Evolutionary conservation across 2,888 invertebrate species (phyloP).

Genomic region (Acanthoscelides obtectus): DNA sequence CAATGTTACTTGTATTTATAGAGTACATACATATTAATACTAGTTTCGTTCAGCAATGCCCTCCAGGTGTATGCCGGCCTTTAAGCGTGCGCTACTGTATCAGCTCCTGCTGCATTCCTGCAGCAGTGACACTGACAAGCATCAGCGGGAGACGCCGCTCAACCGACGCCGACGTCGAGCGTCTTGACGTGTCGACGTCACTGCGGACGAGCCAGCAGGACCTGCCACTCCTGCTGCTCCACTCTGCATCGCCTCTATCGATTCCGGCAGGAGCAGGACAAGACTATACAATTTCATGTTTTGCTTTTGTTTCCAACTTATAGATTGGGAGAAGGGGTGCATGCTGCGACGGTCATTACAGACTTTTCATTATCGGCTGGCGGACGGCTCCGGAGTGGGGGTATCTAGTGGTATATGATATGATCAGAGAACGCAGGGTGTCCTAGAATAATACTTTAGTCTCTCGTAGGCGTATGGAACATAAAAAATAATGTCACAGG

Average conservation of each 20-base stretch:
- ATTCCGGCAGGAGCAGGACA: background rate
- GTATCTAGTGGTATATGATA: no score
- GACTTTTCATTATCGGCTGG: background rate
- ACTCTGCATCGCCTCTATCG: background rate
- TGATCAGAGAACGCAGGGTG: no score
- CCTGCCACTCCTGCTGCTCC: slow-evolving; percentile 11
- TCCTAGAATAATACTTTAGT: no score
- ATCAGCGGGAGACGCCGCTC: background rate
- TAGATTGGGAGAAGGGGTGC: background rate
- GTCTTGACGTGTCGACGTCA: slow-evolving; percentile 43
- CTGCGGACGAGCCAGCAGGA: slow-evolving; percentile 39
- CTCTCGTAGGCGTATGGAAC: no score
- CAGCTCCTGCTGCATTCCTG: background rate
- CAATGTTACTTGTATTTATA: no score
- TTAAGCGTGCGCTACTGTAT: background rate
- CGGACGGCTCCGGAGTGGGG: no score
- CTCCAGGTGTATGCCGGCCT: no score
- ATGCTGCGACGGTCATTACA: background rate
- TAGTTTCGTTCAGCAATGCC: no score
- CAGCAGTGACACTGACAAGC: background rate
- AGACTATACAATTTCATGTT: background rate
- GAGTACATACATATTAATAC: no score
- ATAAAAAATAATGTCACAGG: no score
- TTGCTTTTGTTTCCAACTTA: background rate
- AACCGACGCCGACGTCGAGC: slow-evolving; percentile 5